Percentiles rank a stretch among this genome's conserved stretches.
These are phyloP conservation scores for Mesocentrotus franciscanus DNA, from an alignment of 53 echinoderm and acorn worm species.

Conservation along the genomic window DNA sequence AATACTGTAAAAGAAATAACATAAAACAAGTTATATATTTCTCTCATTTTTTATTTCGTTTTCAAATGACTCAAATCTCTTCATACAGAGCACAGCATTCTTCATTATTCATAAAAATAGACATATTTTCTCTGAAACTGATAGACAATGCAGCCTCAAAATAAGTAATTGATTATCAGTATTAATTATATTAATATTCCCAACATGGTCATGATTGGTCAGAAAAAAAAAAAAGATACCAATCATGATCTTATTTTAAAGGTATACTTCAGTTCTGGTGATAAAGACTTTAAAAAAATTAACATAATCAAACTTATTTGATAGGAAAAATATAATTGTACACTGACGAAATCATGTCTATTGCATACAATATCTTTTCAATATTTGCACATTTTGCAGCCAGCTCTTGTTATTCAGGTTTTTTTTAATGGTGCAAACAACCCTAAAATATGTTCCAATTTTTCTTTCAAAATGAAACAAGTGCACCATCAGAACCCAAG, in stretches of 20 bases:
- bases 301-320: too few species aligned
- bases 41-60: neutral
- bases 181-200: neutral
- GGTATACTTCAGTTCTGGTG: too few species aligned
- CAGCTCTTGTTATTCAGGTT: too few species aligned
- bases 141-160: slow-evolving; percentile 8
- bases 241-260: neutral
- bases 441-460: too few species aligned
- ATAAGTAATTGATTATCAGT: neutral
- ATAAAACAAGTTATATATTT: neutral
- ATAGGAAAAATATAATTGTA: too few species aligned
- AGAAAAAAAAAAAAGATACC: neutral
- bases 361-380: too few species aligned
- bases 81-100: slow-evolving; percentile 15
- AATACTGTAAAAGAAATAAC: neutral
- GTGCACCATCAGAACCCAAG: too few species aligned
- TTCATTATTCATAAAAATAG: neutral
- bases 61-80: neutral
- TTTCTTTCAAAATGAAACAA: too few species aligned
- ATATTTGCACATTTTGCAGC: too few species aligned
- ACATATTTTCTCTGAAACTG: neutral
- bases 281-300: too few species aligned
- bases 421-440: too few species aligned
- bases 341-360: too few species aligned
- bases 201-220: neutral